phyloP scores from a whole-genome alignment of 2,797 vertebrate genomes.

The Arctocebus calabarensis region DNA sequence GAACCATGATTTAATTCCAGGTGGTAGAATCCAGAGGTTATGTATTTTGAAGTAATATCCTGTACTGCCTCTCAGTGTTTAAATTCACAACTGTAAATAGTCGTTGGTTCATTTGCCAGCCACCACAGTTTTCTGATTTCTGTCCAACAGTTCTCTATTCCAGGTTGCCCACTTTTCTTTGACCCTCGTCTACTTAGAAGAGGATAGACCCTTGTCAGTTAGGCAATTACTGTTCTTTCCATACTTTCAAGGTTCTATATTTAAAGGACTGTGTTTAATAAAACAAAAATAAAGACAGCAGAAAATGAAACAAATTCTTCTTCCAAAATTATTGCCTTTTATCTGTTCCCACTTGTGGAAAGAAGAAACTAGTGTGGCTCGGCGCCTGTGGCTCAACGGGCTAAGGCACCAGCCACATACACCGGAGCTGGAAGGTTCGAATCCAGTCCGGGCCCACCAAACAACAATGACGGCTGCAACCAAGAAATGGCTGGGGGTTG shows the following conservation, averaged over 20 bases:
- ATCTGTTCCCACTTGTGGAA: constrained; percentile 49
- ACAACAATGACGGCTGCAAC: no score
- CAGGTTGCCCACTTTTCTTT: constrained; percentile 1
- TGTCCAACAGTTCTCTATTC: neutral
- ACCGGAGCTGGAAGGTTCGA: no score
- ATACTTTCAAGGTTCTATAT: neutral
- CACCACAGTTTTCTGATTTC: neutral
- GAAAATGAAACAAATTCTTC: neutral
- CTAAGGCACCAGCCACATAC: no score
- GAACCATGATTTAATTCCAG: neutral
- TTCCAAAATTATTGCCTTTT: constrained; percentile 34
- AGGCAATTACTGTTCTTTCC: constrained; percentile 7
- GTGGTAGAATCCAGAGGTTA: neutral
- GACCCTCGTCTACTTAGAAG: neutral
- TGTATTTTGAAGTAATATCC: constrained; percentile 7
- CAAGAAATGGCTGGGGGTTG: no score
- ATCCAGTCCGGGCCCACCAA: no score
- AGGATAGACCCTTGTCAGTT: neutral
- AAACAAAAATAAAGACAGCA: constrained; percentile 13
- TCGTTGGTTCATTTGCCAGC: neutral
- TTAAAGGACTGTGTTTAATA: constrained; percentile 19
- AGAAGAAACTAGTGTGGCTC: constrained; percentile 15
- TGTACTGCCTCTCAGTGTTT: neutral
- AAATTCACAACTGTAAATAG: neutral
- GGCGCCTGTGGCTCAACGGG: no score